These are phyloP conservation scores for Bombus picipes DNA, from an alignment of 1,140 invertebrate species.

Conservation along the genomic window DNA sequence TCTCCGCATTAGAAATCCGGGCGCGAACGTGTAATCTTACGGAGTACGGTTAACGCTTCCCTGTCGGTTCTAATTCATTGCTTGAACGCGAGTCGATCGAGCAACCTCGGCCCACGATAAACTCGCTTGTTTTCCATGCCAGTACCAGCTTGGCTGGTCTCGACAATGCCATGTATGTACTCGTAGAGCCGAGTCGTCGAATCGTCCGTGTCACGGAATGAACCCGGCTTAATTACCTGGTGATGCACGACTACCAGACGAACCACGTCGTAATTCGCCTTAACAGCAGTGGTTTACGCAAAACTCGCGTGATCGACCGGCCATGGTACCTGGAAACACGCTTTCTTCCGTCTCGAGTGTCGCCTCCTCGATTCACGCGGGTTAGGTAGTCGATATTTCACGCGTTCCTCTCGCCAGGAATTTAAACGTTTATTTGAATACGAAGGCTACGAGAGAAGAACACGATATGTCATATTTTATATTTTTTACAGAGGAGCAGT, in stretches of 20 bases:
- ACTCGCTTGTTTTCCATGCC: constrained; percentile 14
- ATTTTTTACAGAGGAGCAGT: background rate
- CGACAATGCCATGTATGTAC: constrained; percentile 46
- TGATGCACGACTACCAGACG: constrained; percentile 4
- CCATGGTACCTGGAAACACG: background rate
- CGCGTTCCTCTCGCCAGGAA: background rate
- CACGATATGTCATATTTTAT: background rate
- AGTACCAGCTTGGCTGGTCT: background rate
- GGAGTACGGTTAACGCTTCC: background rate
- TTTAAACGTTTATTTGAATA: background rate
- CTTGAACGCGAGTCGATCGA: background rate
- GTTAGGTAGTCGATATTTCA: background rate
- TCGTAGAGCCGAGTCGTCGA: constrained; percentile 36
- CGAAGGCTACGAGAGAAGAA: background rate
- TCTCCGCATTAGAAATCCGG: background rate
- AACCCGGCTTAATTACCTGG: constrained; percentile 24
- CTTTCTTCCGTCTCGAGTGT: background rate
- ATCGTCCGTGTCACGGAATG: background rate
- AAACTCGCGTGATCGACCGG: constrained; percentile 8
- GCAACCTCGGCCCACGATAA: constrained; percentile 3
- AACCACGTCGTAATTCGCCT: constrained; percentile 13
- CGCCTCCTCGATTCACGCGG: background rate
- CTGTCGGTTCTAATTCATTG: constrained; percentile 21
- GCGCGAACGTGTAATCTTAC: constrained; percentile 11
- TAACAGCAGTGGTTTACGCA: constrained; percentile 14